Evolutionary conservation across 1,140 invertebrate species (phyloP).

Genomic region (Neotoxoptera formosana): DNA sequence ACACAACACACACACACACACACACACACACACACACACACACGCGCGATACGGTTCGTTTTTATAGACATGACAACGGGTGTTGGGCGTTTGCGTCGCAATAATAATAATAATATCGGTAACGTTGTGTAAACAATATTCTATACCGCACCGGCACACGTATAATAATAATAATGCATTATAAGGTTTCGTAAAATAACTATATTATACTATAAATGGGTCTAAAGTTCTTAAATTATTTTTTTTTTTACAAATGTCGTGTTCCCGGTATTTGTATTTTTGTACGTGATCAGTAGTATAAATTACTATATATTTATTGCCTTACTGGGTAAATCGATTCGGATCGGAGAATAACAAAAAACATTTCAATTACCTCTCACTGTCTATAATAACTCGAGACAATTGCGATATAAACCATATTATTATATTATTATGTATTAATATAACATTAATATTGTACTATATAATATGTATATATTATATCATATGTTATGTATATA

Average conservation of each 20-base stretch:
- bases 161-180: neutral
- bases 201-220: neutral
- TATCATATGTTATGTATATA: no score
- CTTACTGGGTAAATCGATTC: neutral
- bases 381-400: neutral
- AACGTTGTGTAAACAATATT: constrained; percentile 40
- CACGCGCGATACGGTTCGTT: neutral
- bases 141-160: neutral
- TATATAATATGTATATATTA: no score
- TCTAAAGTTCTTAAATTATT: neutral
- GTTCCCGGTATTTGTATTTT: neutral
- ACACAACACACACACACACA: neutral
- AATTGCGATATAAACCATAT: neutral
- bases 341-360: neutral
- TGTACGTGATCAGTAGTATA: neutral
- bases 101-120: constrained; percentile 21
- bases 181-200: neutral
- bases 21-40: neutral
- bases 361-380: neutral
- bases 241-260: neutral
- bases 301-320: neutral
- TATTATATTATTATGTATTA: neutral
- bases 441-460: neutral
- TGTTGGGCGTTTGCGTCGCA: neutral
- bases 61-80: constrained; percentile 30